Base-by-base conservation (phyloP, 2,888 invertebrate genomes). In the Drosophila neoperkinsi region DNA sequence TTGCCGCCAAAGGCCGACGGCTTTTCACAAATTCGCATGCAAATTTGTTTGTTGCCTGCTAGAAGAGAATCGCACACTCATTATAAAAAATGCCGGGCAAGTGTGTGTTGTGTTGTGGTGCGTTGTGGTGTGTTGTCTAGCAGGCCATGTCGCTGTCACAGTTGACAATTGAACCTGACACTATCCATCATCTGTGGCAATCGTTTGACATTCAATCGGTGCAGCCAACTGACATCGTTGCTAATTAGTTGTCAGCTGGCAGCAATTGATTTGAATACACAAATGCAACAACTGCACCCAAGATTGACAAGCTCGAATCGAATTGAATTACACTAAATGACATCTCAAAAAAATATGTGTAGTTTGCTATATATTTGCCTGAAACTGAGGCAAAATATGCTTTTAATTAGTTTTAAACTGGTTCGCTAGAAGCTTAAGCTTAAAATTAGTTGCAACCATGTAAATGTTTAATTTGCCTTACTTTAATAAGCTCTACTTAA, bases 1-100 rank as follows among this genome's bases (percentile, higher is more conserved):
- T 64, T 55, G 67, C 81, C 72, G 68, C 60, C 79, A 74, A 63
- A 86, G 86, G 86, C 79, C 87, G 70, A 76, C 89, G 69, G 83
- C 89, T 88, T 86, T 88, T 87, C 76, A 80, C 59, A 74, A 72
- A 38, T 31, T 62, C 64, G 38, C 66, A 57, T 61, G 79, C 68
- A 71, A 80, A 78, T 68, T 11, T 56, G 60, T 38, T 5, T 10
- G 50, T 10, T 52, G 18, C 9, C 6, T 28, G 3, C 41, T 11
- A 18, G 66, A 38, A 59, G 64, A 68, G 68, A 77, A 77, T 64
- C 51, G 61, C 70, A 61, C 61, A 75, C 71, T 75, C 67, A 75
- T 79, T 78, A 52, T 31, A 65, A 64, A 55, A 28, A 13, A 53
- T 34, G 52, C 21, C 36, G 55, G 41, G 33, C 62, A 53, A 68